These are phyloP conservation scores for Aradus depressus DNA, from an alignment of 2,888 invertebrate species.

Conservation along the genomic window DNA sequence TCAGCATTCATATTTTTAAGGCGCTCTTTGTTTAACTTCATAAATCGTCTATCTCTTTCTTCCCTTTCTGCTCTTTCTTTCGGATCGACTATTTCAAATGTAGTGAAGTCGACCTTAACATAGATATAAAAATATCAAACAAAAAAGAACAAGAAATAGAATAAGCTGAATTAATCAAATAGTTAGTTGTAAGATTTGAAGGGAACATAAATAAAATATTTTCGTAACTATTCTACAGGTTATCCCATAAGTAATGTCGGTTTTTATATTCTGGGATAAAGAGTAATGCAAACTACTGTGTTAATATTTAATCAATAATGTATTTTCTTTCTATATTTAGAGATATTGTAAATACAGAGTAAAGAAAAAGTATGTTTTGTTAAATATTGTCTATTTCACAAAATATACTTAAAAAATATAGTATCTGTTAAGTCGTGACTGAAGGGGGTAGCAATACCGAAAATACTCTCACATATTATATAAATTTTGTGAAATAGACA, in stretches of 20 bases:
- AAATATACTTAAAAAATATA: too few relatives aligned
- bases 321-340: background rate
- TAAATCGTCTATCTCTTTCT: slow-evolving; percentile 29
- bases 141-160: background rate
- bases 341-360: background rate
- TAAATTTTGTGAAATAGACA: too few relatives aligned
- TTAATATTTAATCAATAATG: too few relatives aligned
- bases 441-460: too few relatives aligned
- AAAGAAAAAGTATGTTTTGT: too few relatives aligned
- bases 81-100: slow-evolving; percentile 27
- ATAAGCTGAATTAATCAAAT: too few relatives aligned
- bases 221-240: slow-evolving; percentile 1
- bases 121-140: background rate
- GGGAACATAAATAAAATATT: slow-evolving; percentile 1
- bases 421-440: too few relatives aligned
- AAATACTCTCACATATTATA: too few relatives aligned
- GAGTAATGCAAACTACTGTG: too few relatives aligned
- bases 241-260: too few relatives aligned
- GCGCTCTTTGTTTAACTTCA: slow-evolving; percentile 29
- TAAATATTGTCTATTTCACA: too few relatives aligned
- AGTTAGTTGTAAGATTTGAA: slow-evolving; percentile 2
- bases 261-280: too few relatives aligned
- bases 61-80: slow-evolving; percentile 28
- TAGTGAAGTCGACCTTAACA: slow-evolving; percentile 31
- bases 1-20: slow-evolving; percentile 30